phyloP scores from a whole-genome alignment of 92 coral and sea anemone genomes.

The Zoanthus sociatus region DNA sequence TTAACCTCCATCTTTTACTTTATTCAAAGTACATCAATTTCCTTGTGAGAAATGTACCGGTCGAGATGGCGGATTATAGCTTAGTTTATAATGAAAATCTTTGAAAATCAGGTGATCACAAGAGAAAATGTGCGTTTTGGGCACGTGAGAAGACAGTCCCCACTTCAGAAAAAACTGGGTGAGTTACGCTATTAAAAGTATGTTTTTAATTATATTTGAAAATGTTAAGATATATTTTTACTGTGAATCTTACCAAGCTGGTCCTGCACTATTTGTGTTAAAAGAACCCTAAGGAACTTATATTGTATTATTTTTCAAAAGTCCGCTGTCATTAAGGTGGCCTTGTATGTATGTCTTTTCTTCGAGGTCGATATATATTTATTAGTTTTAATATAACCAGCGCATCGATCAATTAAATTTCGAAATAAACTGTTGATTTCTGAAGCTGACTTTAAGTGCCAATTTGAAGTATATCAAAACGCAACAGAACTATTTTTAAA shows the following conservation, averaged over 20 bases:
- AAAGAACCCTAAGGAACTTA: neutral
- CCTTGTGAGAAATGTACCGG: neutral
- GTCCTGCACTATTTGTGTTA: neutral
- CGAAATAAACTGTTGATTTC: no score
- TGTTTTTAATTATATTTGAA: neutral
- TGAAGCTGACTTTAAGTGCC: no score
- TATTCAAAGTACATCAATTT: neutral
- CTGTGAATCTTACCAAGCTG: neutral
- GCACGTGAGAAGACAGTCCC: conserved; percentile 43
- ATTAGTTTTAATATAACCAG: no score
- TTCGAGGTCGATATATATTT: no score
- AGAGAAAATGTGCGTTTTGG: conserved; percentile 38
- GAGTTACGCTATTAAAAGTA: neutral
- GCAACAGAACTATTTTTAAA: no score
- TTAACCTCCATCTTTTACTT: conserved; percentile 6
- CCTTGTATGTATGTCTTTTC: no score
- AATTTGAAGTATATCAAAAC: no score
- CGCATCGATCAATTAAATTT: no score
- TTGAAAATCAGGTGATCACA: conserved; percentile 33
- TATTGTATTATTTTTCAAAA: no score
- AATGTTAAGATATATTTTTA: neutral
- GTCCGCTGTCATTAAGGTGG: no score
- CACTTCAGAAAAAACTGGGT: conserved; percentile 49
- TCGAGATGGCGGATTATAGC: neutral
- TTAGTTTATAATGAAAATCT: neutral